Evolutionary conservation across 2,113 vertebrate genomes (phyloP).

Genomic region (Daubentonia madagascariensis): DNA sequence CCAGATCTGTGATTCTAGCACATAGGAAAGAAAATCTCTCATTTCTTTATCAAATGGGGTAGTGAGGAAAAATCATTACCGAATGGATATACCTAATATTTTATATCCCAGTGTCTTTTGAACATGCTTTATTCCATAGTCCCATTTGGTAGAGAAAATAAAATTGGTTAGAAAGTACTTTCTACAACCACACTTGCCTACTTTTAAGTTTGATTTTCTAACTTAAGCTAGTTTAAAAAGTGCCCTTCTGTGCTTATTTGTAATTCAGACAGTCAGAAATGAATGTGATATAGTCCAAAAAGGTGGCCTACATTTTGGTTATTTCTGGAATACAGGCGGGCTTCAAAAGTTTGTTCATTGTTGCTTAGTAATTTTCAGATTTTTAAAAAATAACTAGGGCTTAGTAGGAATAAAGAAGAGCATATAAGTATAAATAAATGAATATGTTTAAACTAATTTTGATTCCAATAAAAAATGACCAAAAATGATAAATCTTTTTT

Average conservation of each 20-base stretch:
- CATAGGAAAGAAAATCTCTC: not conserved
- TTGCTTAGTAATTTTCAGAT: not conserved
- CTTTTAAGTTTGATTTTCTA: slow-evolving; percentile 8
- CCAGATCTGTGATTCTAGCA: not conserved
- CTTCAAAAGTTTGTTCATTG: not conserved
- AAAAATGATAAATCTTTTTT: not conserved
- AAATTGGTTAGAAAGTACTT: not conserved
- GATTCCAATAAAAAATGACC: not conserved
- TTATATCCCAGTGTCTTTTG: not conserved
- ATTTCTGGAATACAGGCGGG: not conserved
- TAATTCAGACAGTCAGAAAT: not conserved
- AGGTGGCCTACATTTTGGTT: not conserved
- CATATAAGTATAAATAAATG: not conserved
- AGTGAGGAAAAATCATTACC: not conserved
- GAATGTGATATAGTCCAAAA: not conserved
- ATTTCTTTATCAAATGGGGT: not conserved
- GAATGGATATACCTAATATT: not conserved
- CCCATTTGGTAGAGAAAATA: not conserved
- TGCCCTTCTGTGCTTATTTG: not conserved
- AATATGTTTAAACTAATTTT: slow-evolving; percentile 33
- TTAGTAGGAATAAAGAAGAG: not conserved
- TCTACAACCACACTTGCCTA: not conserved
- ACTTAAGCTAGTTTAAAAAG: not conserved
- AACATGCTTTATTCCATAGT: not conserved
- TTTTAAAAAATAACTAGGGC: not conserved